Base-by-base conservation (phyloP, 2,113 vertebrate species). In the Rana temporaria region DNA sequence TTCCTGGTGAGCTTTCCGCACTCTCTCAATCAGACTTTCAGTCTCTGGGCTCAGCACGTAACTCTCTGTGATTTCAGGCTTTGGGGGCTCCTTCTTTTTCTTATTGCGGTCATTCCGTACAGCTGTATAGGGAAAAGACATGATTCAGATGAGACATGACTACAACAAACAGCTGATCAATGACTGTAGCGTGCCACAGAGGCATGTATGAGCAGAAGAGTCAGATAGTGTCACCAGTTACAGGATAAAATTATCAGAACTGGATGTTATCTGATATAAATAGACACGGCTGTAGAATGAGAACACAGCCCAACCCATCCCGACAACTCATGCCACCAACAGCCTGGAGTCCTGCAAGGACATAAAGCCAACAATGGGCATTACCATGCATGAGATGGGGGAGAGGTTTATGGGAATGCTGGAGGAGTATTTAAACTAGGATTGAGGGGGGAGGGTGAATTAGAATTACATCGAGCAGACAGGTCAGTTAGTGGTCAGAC, bases 51-150 rank as follows among this genome's bases (percentile, higher is more conserved):
- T 98, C 90, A 99, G 88, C 65, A 95, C 93, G 85, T 95, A 96
- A 92, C 93, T 98, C 93, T 98, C 97, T 0, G 95, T 94, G 85
- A 96, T 95, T 91, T 98, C 97, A 0, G 94, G 91, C 89, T 98
- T 99, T 85, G 97, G 96, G 20, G 90, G 92, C 0, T 99, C 97
- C 88, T 99, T 99, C 89, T 99, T 99, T 93, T 99, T 99, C 91
- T 99, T 99, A 90, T 99, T 99, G 73, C 98, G 90, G 91, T 99
- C 98, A 0, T 99, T 99, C 84, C 97, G 94, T 89, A 99, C 98
- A 2, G 98, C 97, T 99, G 87, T 0, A 22, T 65, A 68, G 77
- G 53, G 52, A 71, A 83, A 48, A 64, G 42, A 11, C 53, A 30
- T 52, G 16, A 0, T 22, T 24, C 60, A 0, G 19, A 14, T 48